Evolutionary conservation across 2,888 invertebrate genomes (phyloP).

Genomic region (Drosophila mettleri): DNA sequence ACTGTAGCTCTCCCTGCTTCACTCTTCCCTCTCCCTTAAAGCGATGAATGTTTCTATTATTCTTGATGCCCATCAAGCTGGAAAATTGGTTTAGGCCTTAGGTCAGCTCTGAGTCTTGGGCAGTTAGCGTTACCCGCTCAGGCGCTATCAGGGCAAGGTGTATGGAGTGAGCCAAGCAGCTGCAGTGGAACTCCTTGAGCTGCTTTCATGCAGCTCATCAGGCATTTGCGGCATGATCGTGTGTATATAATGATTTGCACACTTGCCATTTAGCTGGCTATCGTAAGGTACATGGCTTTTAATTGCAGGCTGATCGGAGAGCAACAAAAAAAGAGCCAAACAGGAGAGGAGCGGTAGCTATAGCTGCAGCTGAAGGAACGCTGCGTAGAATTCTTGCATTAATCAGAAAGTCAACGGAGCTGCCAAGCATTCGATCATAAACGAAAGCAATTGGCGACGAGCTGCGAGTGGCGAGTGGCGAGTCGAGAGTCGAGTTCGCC

Average conservation of each 20-base stretch:
- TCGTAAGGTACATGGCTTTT: slow-evolving; percentile 65
- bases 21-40: neutral
- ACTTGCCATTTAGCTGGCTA: slow-evolving; percentile 56
- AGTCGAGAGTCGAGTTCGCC: slow-evolving; percentile 26
- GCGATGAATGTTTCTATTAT: too few species aligned
- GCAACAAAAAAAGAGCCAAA: neutral
- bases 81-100: too few species aligned
- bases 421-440: slow-evolving; percentile 76
- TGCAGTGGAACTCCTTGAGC: neutral
- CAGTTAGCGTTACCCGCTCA: neutral
- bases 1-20: neutral
- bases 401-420: slow-evolving; percentile 81
- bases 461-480: slow-evolving; percentile 12
- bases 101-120: too few species aligned
- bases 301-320: slow-evolving; percentile 62
- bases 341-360: slow-evolving; percentile 1
- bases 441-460: slow-evolving; percentile 72
- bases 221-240: slow-evolving; percentile 45
- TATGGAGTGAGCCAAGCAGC: neutral
- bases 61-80: too few species aligned
- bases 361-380: slow-evolving; percentile 49
- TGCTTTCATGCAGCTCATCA: slow-evolving; percentile 18
- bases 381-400: slow-evolving; percentile 76
- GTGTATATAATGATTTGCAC: slow-evolving; percentile 57
- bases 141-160: neutral